Evolutionary conservation across 2,113 vertebrate species (phyloP), one percentile per base, ranked within the genome.

Genomic region (Platycercus adscitus): DNA sequence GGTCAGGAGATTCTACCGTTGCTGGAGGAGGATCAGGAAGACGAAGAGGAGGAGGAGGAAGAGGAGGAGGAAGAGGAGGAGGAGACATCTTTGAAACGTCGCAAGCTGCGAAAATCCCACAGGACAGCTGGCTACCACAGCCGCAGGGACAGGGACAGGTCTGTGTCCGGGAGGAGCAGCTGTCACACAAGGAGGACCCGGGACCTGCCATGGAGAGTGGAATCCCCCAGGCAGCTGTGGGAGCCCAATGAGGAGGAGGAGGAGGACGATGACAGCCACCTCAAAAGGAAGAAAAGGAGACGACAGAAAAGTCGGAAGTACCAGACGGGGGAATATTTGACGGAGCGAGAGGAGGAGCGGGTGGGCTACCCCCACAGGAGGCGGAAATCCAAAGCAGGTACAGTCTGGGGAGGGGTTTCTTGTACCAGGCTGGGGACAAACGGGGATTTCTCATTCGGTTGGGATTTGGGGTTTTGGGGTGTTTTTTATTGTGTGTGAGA

Each of bases 261-360:
- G 39, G 97, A 98, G 20, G 98, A 98, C 2, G 98, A 98, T 29
- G 98, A 97, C 2, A 96, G 98, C 72, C 98, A 98, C 23, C 63
- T 98, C 58, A 98, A 96, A 87, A 98, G 98, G 81, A 99, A 99
- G 98, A 99, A 99, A 82, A 98, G 99, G 89, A 98, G 98, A 86
- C 98, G 99, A 39, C 99, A 99, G 97, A 99, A 99, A 79, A 99
- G 98, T 96, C 98, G 98, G 84, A 99, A 99, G 91, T 99, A 99
- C 91, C 99, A 99, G 97, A 99, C 98, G 1, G 99, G 99, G 52
- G 99, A 99, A 58, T 99, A 99, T 96, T 93, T 99, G 95, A 99
- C 98, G 0, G 99, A 99, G 95, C 98, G 98, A 68, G 99, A 99
- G 85, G 98, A 98, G 76, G 98, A 98, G 89, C 98, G 95, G 50